phyloP scores from a whole-genome alignment of 2,797 vertebrate genomes.

The Sebastes elongatus region DNA sequence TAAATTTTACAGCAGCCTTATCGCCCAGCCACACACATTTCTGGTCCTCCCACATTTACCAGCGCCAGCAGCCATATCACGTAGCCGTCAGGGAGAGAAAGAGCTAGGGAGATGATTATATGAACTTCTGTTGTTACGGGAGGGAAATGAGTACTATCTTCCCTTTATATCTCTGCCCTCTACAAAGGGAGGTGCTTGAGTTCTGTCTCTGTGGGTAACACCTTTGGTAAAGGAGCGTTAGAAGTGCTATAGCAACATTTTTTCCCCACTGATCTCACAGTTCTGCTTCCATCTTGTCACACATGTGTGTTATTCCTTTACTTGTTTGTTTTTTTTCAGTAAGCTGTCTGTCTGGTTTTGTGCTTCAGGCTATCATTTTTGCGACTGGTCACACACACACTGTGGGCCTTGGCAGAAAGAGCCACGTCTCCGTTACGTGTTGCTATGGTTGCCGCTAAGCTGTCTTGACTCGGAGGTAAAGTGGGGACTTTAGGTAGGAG shows the following conservation, averaged over 20 bases:
- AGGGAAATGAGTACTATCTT: conserved; percentile 42
- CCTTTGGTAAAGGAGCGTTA: conserved; percentile 3
- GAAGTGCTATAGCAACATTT: background rate
- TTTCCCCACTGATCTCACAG: background rate
- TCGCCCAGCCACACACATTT: conserved; percentile 82
- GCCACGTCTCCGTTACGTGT: conserved; percentile 20
- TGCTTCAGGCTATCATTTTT: conserved; percentile 45
- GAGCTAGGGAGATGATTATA: conserved; percentile 59
- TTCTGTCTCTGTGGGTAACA: conserved; percentile 18
- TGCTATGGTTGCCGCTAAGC: conserved; percentile 29
- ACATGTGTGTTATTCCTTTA: background rate
- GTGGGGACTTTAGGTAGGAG: conserved; percentile 13
- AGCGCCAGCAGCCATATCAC: conserved; percentile 72
- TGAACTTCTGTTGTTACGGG: conserved; percentile 67
- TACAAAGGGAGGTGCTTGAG: conserved; percentile 25
- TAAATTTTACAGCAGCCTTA: conserved; percentile 88
- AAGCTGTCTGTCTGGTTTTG: background rate
- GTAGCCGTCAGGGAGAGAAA: conserved; percentile 67
- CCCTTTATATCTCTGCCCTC: conserved; percentile 33
- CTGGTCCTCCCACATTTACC: conserved; percentile 78
- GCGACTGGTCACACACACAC: conserved; percentile 16
- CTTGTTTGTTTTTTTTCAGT: conserved; percentile 24
- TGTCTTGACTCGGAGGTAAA: conserved; percentile 16
- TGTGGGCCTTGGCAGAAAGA: conserved; percentile 18
- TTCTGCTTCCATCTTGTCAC: background rate